Conservation (phyloP, 2,888 invertebrate genomes). For the Yponomeuta evonymella region DNA sequence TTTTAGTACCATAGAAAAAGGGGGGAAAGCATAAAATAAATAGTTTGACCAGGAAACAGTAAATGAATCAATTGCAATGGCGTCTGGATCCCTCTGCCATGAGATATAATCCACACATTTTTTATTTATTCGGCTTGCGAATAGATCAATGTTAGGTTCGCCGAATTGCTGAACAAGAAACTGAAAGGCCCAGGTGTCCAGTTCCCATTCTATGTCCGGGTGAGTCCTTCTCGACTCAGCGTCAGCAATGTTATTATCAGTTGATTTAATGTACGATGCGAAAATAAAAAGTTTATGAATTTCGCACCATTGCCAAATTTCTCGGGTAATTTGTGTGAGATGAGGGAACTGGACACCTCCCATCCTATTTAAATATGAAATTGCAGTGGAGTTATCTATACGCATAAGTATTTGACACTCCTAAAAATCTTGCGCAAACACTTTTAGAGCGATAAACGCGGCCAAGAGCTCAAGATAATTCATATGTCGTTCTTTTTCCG, state of each 20-base stretch:
- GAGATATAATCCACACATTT: conserved; percentile 7
- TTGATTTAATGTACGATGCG: not conserved
- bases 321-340: too few relatives aligned
- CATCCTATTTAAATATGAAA: too few relatives aligned
- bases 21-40: conserved; percentile 14
- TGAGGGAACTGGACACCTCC: too few relatives aligned
- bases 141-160: conserved; percentile 11
- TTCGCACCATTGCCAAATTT: conserved; percentile 20
- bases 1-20: conserved; percentile 7
- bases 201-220: conserved; percentile 18
- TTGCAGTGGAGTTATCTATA: conserved; percentile 20
- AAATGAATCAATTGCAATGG: conserved; percentile 2
- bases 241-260: conserved; percentile 15
- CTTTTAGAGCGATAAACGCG: conserved; percentile 10
- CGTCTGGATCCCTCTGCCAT: conserved; percentile 10
- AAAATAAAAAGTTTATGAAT: conserved; percentile 16
- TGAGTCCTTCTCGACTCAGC: conserved; percentile 14
- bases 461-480: conserved; percentile 18
- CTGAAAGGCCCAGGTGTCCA: not conserved
- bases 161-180: not conserved
- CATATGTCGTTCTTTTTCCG: conserved; percentile 11
- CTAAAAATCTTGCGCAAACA: conserved; percentile 5
- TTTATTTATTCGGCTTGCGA: conserved; percentile 8
- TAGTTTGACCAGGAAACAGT: not conserved
- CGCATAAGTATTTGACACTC: conserved; percentile 15